A percentile compares a stretch with the other conserved stretches of the same genome.
Conservation (phyloP, 2,888 invertebrate species). For the Belgica antarctica region DNA sequence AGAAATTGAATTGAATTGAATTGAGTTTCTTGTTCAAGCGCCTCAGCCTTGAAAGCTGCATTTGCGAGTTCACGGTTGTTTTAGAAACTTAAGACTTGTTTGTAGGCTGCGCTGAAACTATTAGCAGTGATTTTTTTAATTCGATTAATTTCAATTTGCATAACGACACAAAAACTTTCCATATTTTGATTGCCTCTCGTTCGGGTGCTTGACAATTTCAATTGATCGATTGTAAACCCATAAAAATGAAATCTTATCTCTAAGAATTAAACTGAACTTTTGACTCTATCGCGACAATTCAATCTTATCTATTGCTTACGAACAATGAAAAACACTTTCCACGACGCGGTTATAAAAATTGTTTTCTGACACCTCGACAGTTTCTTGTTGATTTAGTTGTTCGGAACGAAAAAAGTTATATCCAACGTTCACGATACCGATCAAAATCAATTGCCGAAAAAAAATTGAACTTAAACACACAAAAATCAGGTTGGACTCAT, state of each 20-base stretch:
- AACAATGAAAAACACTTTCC: constrained; percentile 41
- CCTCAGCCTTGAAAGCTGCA: constrained; percentile 13
- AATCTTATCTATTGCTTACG: constrained; percentile 30
- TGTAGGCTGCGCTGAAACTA: no score
- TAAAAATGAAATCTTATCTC: constrained; percentile 10
- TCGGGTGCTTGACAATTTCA: constrained; percentile 15
- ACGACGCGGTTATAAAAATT: not conserved
- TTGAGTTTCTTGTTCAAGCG: not conserved
- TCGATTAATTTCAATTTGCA: no score
- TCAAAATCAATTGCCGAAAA: constrained; percentile 13
- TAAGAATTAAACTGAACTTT: not conserved
- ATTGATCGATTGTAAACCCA: constrained; percentile 27
- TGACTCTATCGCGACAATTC: constrained; percentile 2
- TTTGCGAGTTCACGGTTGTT: constrained; percentile 19
- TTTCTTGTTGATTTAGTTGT: constrained; percentile 23
- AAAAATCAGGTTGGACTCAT: not conserved
- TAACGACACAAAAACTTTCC: not conserved
- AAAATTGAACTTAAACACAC: no score
- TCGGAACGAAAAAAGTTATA: constrained; percentile 15
- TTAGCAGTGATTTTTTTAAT: no score
- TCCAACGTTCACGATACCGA: constrained; percentile 6
- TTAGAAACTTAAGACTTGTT: constrained; percentile 15
- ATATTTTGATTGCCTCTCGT: not conserved
- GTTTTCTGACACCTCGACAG: constrained; percentile 30
- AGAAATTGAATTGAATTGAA: not conserved